phyloP scores from a whole-genome alignment of 1,140 invertebrate species.

The Trichogramma pretiosum region DNA sequence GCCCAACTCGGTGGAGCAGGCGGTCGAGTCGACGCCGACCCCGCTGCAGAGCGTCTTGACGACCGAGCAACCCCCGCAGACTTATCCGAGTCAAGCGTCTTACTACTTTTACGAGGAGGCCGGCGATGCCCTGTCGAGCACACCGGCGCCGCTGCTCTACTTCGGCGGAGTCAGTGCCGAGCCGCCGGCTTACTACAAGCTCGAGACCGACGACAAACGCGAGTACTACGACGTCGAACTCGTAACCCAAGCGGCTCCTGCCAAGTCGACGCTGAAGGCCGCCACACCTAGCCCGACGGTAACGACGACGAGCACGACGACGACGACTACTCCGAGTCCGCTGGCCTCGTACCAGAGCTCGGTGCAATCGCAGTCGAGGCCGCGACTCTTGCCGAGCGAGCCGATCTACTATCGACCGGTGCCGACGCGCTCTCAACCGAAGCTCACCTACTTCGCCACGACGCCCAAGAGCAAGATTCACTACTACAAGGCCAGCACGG shows the following conservation, averaged over 20 bases:
- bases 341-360: slow-evolving; percentile 21
- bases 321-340: slow-evolving; percentile 7
- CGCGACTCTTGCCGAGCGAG: slow-evolving; percentile 29
- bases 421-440: slow-evolving; percentile 25
- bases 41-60: slow-evolving; percentile 25
- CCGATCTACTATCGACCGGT: slow-evolving; percentile 36
- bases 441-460: slow-evolving; percentile 42
- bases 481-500: slow-evolving; percentile 22
- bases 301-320: slow-evolving; percentile 21
- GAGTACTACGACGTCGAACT: slow-evolving; percentile 30
- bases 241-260: too few species aligned
- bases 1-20: slow-evolving; percentile 40
- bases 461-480: slow-evolving; percentile 28
- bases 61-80: slow-evolving; percentile 17
- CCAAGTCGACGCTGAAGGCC: slow-evolving; percentile 23
- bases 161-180: slow-evolving; percentile 31
- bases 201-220: slow-evolving; percentile 2
- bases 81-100: slow-evolving; percentile 30
- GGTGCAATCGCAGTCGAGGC: slow-evolving; percentile 21
- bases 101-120: slow-evolving; percentile 43
- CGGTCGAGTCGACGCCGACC: slow-evolving; percentile 35
- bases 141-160: slow-evolving; percentile 25
- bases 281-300: slow-evolving; percentile 30
- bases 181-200: slow-evolving; percentile 23
- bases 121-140: slow-evolving; percentile 24